Evolutionary conservation across 2,113 vertebrate species (phyloP), one percentile per base, ranked within the genome.

Genomic region (Pithys albifrons): DNA sequence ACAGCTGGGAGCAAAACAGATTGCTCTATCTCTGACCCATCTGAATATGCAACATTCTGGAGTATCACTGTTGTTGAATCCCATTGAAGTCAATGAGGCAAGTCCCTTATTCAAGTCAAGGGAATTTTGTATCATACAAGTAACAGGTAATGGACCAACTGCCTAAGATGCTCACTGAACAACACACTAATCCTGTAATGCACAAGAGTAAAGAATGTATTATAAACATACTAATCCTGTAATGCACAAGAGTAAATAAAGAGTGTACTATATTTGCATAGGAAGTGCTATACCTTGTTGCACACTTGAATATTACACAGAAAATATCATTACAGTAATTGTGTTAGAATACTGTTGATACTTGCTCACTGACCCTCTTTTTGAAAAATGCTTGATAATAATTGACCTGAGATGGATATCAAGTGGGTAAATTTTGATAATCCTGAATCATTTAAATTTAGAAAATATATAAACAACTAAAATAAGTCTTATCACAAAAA

Each of bases 1-100:
- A 88, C 78, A 95, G 54, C 52, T 77, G 77, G 62, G 80, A 96
- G 29, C 31, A 85, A 92, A 89, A 20, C 57, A 77, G 35, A 83
- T 85, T 92, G 27, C 29, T 82, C 54, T 54, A 12, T 73, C 48
- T 85, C 80, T 74, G 33, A 67, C 19, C 33, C 39, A 61, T 89
- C 71, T 91, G 66, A 92, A 93, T 92, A 86, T 69, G 67, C 31
- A 81, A 46, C 73, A 64, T 95, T 74, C 41, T 69, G 46, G 11
- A 77, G 8, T n/a, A 48, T 62, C 31, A 29, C 14, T 77, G 37
- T 46, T 83, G 43, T 67, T 41, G 90, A 61, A 59, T 59, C 43
- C 55, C 37, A 45, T 45, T 77, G 69, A 88, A 80, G 43, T 91
- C 55, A 85, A 65, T 76, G 52, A 73, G 80, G 59, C 28, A 80